Evolutionary conservation across 2,888 invertebrate genomes (phyloP), one percentile per base, ranked within the genome.

Genomic region (Drosophila gaucha): DNA sequence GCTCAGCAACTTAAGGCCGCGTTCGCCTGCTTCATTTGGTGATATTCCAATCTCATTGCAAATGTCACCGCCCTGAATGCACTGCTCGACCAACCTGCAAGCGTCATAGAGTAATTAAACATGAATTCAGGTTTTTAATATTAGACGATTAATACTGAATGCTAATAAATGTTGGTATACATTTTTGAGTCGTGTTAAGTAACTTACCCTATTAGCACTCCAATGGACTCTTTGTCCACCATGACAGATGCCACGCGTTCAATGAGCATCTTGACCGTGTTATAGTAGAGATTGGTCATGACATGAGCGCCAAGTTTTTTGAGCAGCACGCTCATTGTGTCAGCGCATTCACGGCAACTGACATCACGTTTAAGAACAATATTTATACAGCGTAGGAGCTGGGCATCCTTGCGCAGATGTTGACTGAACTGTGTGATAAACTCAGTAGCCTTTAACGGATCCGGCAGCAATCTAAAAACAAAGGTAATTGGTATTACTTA

Each of bases 181-280:
- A 24, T 14, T n/a, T 28, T 9, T 14, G 20, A n/a, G 12, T 8
- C 12, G 5, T 14, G 22, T 35, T 4, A 9, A 1, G 2, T 1
- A n/a, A 50, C 93, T 71, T 93, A 94, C 55, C 93, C 92, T 10
- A 95, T 93, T 20, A 95, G 92, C 88, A 96, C 94, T 69, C 95
- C 94, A 79, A 98, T 94, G 0, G 98, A 96, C 70, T 96, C 96
- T 84, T 95, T 95, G 91, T 99, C 99, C 10, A 99, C 96, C 96
- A 99, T 97, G 5, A 99, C 98, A 0, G 98, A 98, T 70, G 98
- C 98, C 12, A 98, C 96, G 62, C 99, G 94, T 92, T 99, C 99
- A 59, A 99, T 92, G 44, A 99, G 92, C 95, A 97, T 97, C 93
- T 99, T 99, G 36, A 99, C 96, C 1, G 97, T 98, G 91, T 97